Conservation (phyloP, 2,113 vertebrate genomes). For the Solea senegalensis region DNA sequence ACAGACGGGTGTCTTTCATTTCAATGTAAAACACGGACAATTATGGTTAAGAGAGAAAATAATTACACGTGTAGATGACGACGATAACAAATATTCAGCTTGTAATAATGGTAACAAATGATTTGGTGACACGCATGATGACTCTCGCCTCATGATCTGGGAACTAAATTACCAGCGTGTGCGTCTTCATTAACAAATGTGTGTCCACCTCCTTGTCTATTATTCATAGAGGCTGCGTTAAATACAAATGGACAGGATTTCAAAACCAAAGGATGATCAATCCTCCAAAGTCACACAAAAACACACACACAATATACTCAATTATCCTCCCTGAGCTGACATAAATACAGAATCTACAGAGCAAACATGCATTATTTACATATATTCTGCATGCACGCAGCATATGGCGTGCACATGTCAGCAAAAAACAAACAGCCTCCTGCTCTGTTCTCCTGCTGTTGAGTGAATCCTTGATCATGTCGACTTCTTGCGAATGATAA, state of each 20-base stretch:
- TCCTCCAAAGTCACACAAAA: background rate
- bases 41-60: background rate
- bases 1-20: background rate
- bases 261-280: background rate
- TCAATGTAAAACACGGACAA: background rate
- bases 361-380: conserved; percentile 50
- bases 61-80: background rate
- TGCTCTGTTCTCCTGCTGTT: background rate
- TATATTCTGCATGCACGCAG: conserved; percentile 28
- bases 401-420: conserved; percentile 31
- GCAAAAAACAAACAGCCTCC: conserved; percentile 11
- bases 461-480: background rate
- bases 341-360: conserved; percentile 20
- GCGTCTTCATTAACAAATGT: background rate
- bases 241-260: background rate
- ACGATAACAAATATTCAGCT: conserved; percentile 3
- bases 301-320: background rate
- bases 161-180: no score
- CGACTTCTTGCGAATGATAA: background rate
- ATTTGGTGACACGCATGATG: background rate
- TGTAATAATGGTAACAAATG: conserved; percentile 2
- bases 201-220: background rate
- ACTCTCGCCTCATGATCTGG: background rate
- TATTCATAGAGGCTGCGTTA: background rate
- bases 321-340: conserved; percentile 5